These are phyloP conservation scores for Blastobasis lacticolella DNA, from an alignment of 2,888 invertebrate genomes.

Conservation along the genomic window DNA sequence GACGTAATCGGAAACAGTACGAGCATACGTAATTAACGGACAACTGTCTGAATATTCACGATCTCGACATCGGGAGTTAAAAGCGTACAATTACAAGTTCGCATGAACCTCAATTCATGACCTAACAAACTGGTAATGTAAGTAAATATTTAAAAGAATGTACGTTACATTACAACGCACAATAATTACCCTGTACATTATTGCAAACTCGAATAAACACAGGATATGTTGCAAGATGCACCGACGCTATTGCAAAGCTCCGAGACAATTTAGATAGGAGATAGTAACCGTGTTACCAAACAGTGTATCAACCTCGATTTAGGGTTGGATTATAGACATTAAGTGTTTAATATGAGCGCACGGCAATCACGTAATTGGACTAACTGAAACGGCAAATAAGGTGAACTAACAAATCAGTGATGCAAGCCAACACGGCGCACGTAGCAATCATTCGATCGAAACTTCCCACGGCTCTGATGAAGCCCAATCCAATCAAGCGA, in stretches of 20 bases:
- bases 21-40: no score
- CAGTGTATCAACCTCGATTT: no score
- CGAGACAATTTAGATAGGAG: no score
- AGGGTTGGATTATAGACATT: neutral
- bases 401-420: slow-evolving; percentile 3
- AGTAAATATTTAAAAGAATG: slow-evolving; percentile 23
- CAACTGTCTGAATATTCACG: no score
- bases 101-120: no score
- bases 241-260: neutral
- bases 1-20: slow-evolving; percentile 5
- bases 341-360: slow-evolving; percentile 2
- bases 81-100: no score
- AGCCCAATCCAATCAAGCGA: no score
- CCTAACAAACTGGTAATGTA: no score
- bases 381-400: slow-evolving; percentile 2
- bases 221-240: neutral
- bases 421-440: neutral
- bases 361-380: slow-evolving; percentile 3
- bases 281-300: no score
- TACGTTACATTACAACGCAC: slow-evolving; percentile 35
- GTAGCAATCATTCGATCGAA: no score
- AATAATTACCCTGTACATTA: slow-evolving; percentile 11
- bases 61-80: no score
- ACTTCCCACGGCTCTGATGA: no score
- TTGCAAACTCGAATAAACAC: neutral